Evolutionary conservation across 1,140 invertebrate genomes (phyloP), one percentile per base, ranked within the genome.

Genomic region (Drosophila ogumai): DNA sequence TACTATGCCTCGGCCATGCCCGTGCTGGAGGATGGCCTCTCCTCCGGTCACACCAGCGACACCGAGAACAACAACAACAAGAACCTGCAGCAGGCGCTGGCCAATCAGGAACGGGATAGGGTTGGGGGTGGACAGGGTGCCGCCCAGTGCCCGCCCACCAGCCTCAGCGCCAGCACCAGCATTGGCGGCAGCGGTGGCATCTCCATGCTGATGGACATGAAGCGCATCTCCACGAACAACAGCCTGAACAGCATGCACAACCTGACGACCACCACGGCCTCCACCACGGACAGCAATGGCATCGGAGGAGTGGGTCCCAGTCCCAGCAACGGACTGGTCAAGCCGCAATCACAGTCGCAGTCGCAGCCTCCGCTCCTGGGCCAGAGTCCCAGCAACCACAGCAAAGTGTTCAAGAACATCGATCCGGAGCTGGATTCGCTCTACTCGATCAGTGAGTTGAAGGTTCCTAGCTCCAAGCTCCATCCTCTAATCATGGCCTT

Each of bases 31-130:
- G 98, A 99, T 93, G 98, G 98, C 72, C 91, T 99, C 80, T 96
- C 97, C 50, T 97, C 96, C 17, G 98, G 98, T 15, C 98, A 98
- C 90, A 96, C 96, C 2, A 98, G 97, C 86, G 98, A 99, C 92
- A 96, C 95, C 1, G 98, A 98, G 92, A 98, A 98, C 92, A 88
- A 90, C 64, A 91, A 86, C 52, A 90, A 91, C 47, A 91, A 91
- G 64, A 91, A 90, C 46, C 64, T 86, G 54, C 76, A 82, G 43
- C 66, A 73, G 41, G 38, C 46, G 36, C 28, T 25, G 44, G 64
- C 25, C 19, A 61, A 81, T 54, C 55, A 49, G 31, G 28, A 40
- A 0, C 52, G 55, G 25, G 13, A 13, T 0, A 69, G 72, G 6
- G 6, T 28, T 28, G 25, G 25, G 5, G 25, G 25, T 34, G 38